Evolutionary conservation across 1,140 invertebrate genomes (phyloP), one percentile per base, ranked within the genome.

Genomic region (Latrodectus geometricus): DNA sequence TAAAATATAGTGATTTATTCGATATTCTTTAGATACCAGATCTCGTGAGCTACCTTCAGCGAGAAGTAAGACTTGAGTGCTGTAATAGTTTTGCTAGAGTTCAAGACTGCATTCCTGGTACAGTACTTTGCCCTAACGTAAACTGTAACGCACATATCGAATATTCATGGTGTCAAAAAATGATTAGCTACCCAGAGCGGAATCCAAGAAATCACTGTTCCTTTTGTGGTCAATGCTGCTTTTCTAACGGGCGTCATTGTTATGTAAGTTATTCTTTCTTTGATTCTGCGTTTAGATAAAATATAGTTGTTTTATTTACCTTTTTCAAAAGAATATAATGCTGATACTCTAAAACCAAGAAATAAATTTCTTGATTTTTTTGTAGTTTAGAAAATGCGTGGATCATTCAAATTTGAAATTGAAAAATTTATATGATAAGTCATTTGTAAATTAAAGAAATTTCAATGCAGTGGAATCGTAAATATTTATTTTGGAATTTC

Each of bases 121-220:
- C 75, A 8, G 52, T 83, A 0, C 68, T 81, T 12, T 88, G 87
- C 48, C 87, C 87, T 0, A 88, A 88, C 21, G 21, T 56, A 0
- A 50, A 83, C 14, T 88, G 87, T 56, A 73, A 79, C n/a, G 72
- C 17, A 8, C 21, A 20, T 4, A 14, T 88, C 3, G 72, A 88
- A n/a, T 88, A 72, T 69, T 88, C 87, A 9, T 88, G 87, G 87
- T 88, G 87, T 52, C 50, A 50, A 17, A 73, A 23, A n/a, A 50
- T 84, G 15, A 49, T 88, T 5, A 77, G 80, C 20, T 69, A 73
- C 14, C 66, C 78, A 15, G 80, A 83, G 23, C 48, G 73, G 14
- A 88, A 88, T 17, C 87, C 80, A 0, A 83, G 87, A 54, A 88
- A 88, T 35, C 87, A 88, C 12, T 88, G 87, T 17, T 83, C 72